Evolutionary conservation across 2,113 vertebrate genomes (phyloP).

Genomic region (Atrichornis clamosus): DNA sequence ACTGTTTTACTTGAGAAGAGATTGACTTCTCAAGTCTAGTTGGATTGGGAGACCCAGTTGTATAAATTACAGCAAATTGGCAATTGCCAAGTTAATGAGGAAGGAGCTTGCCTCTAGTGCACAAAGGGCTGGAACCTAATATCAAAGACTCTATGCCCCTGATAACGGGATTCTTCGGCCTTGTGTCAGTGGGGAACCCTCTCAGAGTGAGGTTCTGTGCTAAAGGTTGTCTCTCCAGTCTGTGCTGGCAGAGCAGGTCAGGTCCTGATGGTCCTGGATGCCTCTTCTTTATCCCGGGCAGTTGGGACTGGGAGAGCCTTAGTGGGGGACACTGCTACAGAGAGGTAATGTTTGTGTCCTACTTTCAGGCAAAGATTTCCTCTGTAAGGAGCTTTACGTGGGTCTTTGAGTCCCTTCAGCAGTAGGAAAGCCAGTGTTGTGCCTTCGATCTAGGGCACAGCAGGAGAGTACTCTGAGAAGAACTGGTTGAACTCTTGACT

Average conservation of each 20-base stretch:
- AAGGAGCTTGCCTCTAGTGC: neutral
- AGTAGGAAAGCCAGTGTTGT: neutral
- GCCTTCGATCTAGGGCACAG: constrained; percentile 33
- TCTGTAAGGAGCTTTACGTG: neutral
- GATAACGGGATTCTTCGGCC: neutral
- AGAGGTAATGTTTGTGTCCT: neutral
- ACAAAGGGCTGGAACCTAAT: neutral
- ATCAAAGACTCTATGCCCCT: neutral
- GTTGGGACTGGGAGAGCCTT: neutral
- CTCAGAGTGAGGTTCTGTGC: neutral
- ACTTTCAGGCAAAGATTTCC: neutral
- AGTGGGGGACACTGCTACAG: neutral
- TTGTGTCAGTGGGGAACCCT: neutral
- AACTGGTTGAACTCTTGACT: constrained; percentile 38
- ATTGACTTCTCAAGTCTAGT: neutral
- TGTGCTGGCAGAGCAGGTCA: neutral
- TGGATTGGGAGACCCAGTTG: neutral
- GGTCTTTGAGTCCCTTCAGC: neutral
- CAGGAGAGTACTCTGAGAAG: neutral
- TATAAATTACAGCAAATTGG: neutral
- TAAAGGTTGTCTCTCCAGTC: neutral
- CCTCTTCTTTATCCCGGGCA: neutral
- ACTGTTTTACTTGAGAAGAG: neutral
- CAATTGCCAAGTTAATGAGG: neutral
- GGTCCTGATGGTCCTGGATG: neutral